phyloP scores from a whole-genome alignment of 2,888 invertebrate species.

The Lasioglossum calceatum region DNA sequence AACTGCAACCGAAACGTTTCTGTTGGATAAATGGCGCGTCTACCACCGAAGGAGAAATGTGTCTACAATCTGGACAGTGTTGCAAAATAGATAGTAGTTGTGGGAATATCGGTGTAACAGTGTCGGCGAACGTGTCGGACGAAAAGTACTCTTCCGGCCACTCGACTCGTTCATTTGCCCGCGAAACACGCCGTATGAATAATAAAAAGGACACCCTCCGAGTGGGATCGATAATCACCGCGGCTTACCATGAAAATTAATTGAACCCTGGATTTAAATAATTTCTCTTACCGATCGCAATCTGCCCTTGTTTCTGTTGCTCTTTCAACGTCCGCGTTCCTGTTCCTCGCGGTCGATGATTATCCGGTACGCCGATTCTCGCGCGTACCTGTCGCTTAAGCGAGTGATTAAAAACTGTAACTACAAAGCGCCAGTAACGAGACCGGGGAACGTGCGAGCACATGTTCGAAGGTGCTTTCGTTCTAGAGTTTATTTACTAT shows the following conservation, averaged over 20 bases:
- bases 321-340: neutral
- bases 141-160: constrained; percentile 35
- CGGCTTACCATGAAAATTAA: constrained; percentile 31
- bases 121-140: neutral
- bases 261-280: constrained; percentile 40
- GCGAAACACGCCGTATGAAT: constrained; percentile 17
- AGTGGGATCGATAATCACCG: constrained; percentile 35
- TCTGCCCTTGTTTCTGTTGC: neutral
- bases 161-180: constrained; percentile 33
- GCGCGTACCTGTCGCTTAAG: neutral
- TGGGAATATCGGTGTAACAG: neutral
- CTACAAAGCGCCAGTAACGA: neutral
- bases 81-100: neutral
- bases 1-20: neutral
- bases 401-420: neutral
- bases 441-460: neutral
- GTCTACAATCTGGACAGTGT: neutral
- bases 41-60: neutral
- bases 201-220: constrained; percentile 16
- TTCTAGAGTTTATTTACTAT: neutral
- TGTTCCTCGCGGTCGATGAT: neutral
- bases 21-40: neutral
- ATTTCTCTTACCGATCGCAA: constrained; percentile 12
- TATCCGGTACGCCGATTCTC: neutral
- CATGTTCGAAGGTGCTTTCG: neutral